Evolutionary conservation across 2,113 vertebrate genomes (phyloP).

Genomic region (Rhabdomys dilectus): DNA sequence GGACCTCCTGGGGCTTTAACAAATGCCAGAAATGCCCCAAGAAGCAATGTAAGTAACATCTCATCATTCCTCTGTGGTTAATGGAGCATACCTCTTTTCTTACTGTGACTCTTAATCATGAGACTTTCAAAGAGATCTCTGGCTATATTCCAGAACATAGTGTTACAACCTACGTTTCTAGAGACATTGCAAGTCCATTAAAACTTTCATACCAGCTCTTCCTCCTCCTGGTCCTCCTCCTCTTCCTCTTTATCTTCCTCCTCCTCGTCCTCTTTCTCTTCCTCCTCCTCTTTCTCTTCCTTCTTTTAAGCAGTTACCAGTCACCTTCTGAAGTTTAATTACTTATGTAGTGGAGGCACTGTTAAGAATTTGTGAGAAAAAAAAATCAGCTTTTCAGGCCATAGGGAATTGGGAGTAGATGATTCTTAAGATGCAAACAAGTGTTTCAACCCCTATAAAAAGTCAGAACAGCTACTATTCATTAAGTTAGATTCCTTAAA

Average conservation of each 20-base stretch:
- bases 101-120: not conserved
- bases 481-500: not conserved
- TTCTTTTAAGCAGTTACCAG: constrained; percentile 51
- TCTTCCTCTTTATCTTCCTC: no score
- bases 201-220: not conserved
- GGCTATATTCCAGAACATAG: not conserved
- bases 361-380: constrained; percentile 64
- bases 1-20: constrained; percentile 99
- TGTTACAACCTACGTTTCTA: constrained; percentile 32
- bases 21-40: constrained; percentile 99
- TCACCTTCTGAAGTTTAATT: constrained; percentile 64
- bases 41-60: constrained; percentile 92
- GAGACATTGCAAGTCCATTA: constrained; percentile 29
- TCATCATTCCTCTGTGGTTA: constrained; percentile 57
- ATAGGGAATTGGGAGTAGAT: constrained; percentile 67
- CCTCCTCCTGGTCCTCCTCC: not conserved
- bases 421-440: constrained; percentile 69
- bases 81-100: constrained; percentile 16
- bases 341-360: not conserved
- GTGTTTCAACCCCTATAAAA: constrained; percentile 37
- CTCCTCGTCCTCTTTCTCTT: not conserved
- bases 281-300: not conserved
- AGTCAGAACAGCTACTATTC: constrained; percentile 18
- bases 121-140: constrained; percentile 28
- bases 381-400: constrained; percentile 9